These are phyloP conservation scores for Denticeps clupeoides DNA, from an alignment of 2,797 vertebrate species.

Conservation along the genomic window DNA sequence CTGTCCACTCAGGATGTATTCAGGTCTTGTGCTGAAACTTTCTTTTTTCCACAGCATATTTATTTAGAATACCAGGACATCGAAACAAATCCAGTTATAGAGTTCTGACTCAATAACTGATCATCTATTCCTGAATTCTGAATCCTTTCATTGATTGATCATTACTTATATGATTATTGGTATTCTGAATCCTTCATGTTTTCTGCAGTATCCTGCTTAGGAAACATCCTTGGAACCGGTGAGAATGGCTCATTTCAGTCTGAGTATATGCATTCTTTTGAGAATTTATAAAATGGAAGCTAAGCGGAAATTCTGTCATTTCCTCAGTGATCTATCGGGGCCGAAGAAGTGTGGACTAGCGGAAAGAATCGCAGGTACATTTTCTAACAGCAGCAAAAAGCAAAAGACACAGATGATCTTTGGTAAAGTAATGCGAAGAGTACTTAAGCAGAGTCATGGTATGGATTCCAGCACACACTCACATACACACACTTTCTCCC, in stretches of 20 bases:
- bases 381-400: background rate
- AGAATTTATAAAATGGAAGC: background rate
- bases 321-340: conserved; percentile 78
- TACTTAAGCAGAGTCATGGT: too few relatives aligned
- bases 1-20: conserved; percentile 76
- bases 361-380: background rate
- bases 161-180: background rate
- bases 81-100: too few relatives aligned
- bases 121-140: too few relatives aligned
- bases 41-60: background rate
- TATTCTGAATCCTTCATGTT: background rate
- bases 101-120: too few relatives aligned
- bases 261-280: background rate
- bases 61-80: too few relatives aligned
- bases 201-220: conserved; percentile 72
- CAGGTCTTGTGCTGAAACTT: conserved; percentile 53
- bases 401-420: background rate
- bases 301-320: too few relatives aligned
- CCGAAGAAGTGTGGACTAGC: conserved; percentile 66
- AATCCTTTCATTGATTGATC: too few relatives aligned
- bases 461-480: too few relatives aligned
- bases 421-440: too few relatives aligned
- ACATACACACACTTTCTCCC: too few relatives aligned
- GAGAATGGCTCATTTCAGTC: conserved; percentile 31
- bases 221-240: conserved; percentile 73